These are phyloP conservation scores for Mormyrus lacerda DNA, from an alignment of 2,113 vertebrate genomes.

Conservation along the genomic window DNA sequence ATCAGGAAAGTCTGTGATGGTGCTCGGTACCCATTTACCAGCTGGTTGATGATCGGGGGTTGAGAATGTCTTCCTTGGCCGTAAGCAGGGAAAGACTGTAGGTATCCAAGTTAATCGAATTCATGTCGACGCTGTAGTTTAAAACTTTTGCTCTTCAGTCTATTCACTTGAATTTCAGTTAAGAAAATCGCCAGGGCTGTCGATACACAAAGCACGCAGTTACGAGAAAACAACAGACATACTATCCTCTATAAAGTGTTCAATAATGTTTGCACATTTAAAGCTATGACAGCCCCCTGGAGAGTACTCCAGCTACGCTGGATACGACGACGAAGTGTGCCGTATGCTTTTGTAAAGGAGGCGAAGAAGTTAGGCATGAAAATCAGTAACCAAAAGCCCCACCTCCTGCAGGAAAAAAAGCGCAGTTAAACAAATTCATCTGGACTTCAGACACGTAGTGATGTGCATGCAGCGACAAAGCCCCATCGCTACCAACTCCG, in stretches of 20 bases:
- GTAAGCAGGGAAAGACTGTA: conserved; percentile 47
- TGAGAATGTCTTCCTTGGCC: conserved; percentile 46
- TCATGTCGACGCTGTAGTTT: conserved; percentile 27
- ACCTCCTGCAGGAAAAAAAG: conserved; percentile 59
- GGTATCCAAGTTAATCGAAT: conserved; percentile 41
- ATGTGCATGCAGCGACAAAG: background rate
- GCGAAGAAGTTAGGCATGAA: conserved; percentile 38
- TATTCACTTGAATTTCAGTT: background rate
- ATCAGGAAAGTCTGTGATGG: background rate
- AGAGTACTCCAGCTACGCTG: background rate
- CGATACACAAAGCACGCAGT: background rate
- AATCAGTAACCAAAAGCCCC: conserved; percentile 47
- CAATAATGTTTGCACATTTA: background rate
- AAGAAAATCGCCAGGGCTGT: background rate
- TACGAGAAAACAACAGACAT: background rate
- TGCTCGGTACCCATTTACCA: conserved; percentile 36
- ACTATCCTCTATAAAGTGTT: background rate
- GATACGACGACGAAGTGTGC: background rate
- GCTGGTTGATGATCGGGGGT: conserved; percentile 40
- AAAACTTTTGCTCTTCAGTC: background rate
- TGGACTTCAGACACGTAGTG: background rate
- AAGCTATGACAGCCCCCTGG: background rate
- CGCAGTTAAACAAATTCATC: conserved; percentile 40
- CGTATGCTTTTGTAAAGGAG: conserved; percentile 41
- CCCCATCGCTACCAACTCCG: background rate